Evolutionary conservation across 92 coral and sea anemone genomes (phyloP).

Genomic region (Parazoanthus atlanticus): DNA sequence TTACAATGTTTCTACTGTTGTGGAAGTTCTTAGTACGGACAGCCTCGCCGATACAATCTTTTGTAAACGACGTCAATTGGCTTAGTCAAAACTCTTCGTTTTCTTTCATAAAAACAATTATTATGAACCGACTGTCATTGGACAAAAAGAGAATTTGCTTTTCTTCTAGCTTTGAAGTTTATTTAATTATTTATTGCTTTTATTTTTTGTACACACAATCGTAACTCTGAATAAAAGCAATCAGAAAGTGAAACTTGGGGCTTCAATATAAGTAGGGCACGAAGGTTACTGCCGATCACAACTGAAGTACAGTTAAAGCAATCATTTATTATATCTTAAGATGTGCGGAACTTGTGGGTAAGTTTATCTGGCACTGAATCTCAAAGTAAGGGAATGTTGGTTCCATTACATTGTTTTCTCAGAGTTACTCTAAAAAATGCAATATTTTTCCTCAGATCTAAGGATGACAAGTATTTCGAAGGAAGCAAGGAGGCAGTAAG

Average conservation of each 20-base stretch:
- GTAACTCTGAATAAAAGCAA: neutral
- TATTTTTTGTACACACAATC: neutral
- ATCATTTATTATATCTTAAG: neutral
- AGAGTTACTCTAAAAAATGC: neutral
- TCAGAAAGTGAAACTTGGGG: neutral
- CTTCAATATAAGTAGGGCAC: neutral
- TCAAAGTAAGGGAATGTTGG: neutral
- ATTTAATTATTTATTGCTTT: neutral
- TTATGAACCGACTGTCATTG: neutral
- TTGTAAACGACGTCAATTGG: neutral
- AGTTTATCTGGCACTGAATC: neutral
- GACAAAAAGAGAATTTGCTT: conserved; percentile 2
- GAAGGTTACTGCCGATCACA: neutral
- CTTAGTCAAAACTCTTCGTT: neutral
- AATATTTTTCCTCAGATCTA: neutral
- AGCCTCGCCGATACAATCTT: neutral
- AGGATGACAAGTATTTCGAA: neutral
- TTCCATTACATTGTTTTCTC: neutral
- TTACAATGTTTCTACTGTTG: neutral
- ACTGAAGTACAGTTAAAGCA: neutral
- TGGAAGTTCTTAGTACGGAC: neutral
- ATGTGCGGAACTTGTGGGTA: neutral
- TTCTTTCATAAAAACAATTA: neutral
- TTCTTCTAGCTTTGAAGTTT: neutral
- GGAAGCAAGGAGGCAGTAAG: neutral